phyloP scores from a whole-genome alignment of 2,888 invertebrate species.

The Hypselothyrea guttata region DNA sequence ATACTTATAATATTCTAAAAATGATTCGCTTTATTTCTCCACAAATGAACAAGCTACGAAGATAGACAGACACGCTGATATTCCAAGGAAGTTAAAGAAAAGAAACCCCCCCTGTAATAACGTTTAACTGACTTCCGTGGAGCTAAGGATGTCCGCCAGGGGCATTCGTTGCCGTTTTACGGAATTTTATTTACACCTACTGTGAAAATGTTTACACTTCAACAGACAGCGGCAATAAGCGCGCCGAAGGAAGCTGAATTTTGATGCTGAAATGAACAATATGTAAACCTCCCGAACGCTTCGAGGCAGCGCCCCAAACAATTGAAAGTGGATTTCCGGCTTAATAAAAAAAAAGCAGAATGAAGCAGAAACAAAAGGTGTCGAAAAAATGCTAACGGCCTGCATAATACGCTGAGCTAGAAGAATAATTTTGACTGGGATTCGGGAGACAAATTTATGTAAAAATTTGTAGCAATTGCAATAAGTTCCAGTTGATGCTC shows the following conservation, averaged over 20 bases:
- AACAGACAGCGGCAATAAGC: slow-evolving; percentile 62
- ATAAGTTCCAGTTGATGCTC: slow-evolving; percentile 56
- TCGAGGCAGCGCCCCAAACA: slow-evolving; percentile 70
- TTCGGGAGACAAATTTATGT: slow-evolving; percentile 70
- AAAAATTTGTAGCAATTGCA: slow-evolving; percentile 73
- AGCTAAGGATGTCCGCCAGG: slow-evolving; percentile 32
- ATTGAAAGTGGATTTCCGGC: slow-evolving; percentile 79
- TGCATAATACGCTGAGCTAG: slow-evolving; percentile 40
- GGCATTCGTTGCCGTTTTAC: slow-evolving; percentile 49
- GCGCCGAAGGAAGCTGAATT: slow-evolving; percentile 17
- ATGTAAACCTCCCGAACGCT: slow-evolving; percentile 67
- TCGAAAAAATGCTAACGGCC: slow-evolving; percentile 48
- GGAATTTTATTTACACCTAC: slow-evolving; percentile 75
- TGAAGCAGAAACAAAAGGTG: slow-evolving; percentile 28
- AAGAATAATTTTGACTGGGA: slow-evolving; percentile 1
- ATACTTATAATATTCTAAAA: too few relatives aligned
- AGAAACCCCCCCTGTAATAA: slow-evolving; percentile 43
- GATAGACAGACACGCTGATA: slow-evolving; percentile 20
- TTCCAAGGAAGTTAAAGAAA: slow-evolving; percentile 18
- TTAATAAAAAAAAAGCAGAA: slow-evolving; percentile 42
- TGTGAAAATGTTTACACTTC: slow-evolving; percentile 77
- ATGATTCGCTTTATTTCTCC: slow-evolving; percentile 40
- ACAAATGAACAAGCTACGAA: slow-evolving; percentile 37
- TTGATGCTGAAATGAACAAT: slow-evolving; percentile 62
- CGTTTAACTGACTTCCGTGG: slow-evolving; percentile 63